Percentiles rank a stretch among this genome's conserved stretches.
Conservation (phyloP, 2,797 vertebrate species). For the Prionace glauca region DNA sequence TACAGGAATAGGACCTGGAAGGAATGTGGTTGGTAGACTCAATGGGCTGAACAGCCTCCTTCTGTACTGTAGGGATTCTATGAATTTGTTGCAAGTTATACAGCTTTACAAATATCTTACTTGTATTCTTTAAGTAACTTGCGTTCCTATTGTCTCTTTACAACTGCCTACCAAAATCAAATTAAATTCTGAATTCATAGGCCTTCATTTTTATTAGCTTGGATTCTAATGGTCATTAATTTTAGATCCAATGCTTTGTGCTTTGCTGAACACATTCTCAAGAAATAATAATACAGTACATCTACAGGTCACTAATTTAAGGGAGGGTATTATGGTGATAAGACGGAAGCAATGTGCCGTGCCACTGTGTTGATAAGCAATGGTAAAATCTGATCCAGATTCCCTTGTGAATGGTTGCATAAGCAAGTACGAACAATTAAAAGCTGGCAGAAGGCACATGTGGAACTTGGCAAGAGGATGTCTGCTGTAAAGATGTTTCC, state of each 20-base stretch:
- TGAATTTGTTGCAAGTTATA: not conserved
- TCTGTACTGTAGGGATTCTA: too few species aligned
- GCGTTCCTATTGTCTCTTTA: not conserved
- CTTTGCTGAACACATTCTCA: not conserved
- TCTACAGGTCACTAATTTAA: conserved; percentile 38
- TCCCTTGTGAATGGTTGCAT: conserved; percentile 51
- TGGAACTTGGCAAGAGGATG: conserved; percentile 56
- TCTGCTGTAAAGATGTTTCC: conserved; percentile 56
- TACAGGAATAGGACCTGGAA: too few species aligned
- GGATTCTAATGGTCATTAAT: not conserved
- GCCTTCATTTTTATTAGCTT: not conserved
- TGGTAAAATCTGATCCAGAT: conserved; percentile 47
- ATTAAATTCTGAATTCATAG: not conserved
- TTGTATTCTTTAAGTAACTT: not conserved
- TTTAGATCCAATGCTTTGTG: not conserved
- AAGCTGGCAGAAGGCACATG: conserved; percentile 55
- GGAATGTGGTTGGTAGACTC: too few species aligned
- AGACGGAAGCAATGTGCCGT: conserved; percentile 51
- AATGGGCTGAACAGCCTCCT: too few species aligned
- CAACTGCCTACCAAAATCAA: not conserved
- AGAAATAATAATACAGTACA: not conserved
- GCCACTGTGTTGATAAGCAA: conserved; percentile 52
- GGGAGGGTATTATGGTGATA: conserved; percentile 50
- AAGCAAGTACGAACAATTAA: conserved; percentile 54
- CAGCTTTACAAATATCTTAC: not conserved